Evolutionary conservation across 2,888 invertebrate genomes (phyloP), one percentile per base, ranked within the genome.

Genomic region (Synanthedon vespiformis): DNA sequence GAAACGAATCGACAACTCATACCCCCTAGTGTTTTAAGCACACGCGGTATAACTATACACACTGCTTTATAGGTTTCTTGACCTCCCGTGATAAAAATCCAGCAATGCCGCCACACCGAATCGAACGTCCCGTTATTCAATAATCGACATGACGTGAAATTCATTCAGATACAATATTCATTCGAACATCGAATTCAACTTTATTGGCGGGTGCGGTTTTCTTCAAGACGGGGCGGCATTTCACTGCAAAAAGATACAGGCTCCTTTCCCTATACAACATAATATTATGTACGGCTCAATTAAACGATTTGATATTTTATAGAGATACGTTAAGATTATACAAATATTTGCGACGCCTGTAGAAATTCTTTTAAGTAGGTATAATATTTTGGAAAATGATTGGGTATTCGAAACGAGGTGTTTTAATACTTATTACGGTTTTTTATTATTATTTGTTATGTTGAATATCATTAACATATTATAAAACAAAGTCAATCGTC

Each of bases 61-160:
- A 48, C 40, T 53, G 18, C 59, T 58, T 69, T 65, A 64, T 53
- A 58, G 59, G 72, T 65, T 61, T 58, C 51, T 67, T 67, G 67
- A 72, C 72, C 71, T 70, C 70, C 55, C 59, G 51, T 61, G 60
- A 62, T 63, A 63, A 62, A 58, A 58, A 57, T 51, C 56, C 49
- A 60, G 57, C 56, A 61, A 57, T 34, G 40, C 55, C 55, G 16
- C 18, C 48, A 55, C 63, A 66, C 61, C 61, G 44, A 61, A 62
- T 59, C 56, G 58, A 58, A 58, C 58, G 55, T 72, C 70, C 79
- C 80, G 79, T 79, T 78, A 74, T 64, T 57, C 57, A 65, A 68
- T 64, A 64, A 65, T 57, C 57, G 56, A 65, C 59, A 68, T 75
- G 72, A 69, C 67, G 66, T 60, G 54, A 65, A 68, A 73, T 70